Evolutionary conservation across 2,888 invertebrate genomes (phyloP), one percentile per base, ranked within the genome.

Genomic region (Ophion costatus): DNA sequence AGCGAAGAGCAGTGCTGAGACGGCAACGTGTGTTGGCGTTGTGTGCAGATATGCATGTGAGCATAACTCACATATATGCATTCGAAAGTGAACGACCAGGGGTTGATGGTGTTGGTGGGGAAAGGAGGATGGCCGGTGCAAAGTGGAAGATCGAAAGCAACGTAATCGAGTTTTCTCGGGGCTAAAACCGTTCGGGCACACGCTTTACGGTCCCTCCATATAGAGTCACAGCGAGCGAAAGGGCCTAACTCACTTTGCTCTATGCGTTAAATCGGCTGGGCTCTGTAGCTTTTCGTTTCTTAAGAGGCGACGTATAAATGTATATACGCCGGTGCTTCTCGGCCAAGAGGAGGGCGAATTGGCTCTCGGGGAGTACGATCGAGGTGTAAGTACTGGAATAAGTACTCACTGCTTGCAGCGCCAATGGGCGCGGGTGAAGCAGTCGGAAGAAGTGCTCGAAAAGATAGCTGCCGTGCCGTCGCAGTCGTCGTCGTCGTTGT

Each of bases 111-210:
- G 73, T 81, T 71, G 71, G 56, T 57, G 56, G 71, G 63, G 57
- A 11, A 42, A 70, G 63, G 45, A 38, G 66, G 61, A 24, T 17
- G 80, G 83, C 67, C 61, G 77, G 78, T 86, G 87, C 84, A 89
- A 89, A 89, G 86, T 82, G 87, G 87, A 87, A 86, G 87, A 86
- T 89, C 87, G 87, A 86, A 81, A 86, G 88, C 86, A 86, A 87
- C 86, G 88, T 89, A 89, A 90, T 90, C 88, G 90, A 90, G 87
- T 90, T 90, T 87, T 71, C 86, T 83, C 80, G 76, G 85, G 83
- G 84, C 86, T 89, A 87, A 89, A 88, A 89, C 88, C 87, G 86
- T 84, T 84, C 86, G 81, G 69, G 82, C 82, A 69, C 56, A 74
- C 45, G 80, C 61, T 69, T 82, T 67, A 71, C 59, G 57, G 73